Conservation (phyloP, 2,797 vertebrate genomes). For the Clamator glandarius region DNA sequence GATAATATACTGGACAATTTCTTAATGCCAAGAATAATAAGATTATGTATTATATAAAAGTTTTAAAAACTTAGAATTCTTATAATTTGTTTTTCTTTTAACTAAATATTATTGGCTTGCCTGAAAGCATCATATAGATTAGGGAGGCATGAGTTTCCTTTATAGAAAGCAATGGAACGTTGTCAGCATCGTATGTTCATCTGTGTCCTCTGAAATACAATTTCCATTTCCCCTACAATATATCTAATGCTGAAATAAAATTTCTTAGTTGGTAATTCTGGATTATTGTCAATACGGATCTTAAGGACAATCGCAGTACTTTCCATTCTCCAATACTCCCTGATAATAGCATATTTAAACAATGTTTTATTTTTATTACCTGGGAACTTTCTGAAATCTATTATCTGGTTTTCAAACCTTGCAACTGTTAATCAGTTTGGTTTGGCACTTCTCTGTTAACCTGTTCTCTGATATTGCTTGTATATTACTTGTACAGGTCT, state of each 20-base stretch:
- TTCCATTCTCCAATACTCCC: neutral
- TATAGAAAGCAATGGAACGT: neutral
- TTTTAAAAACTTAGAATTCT: neutral
- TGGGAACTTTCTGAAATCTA: neutral
- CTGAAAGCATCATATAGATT: neutral
- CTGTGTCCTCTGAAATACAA: neutral
- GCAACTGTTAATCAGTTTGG: neutral
- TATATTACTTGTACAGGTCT: neutral
- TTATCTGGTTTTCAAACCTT: neutral
- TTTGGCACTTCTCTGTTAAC: neutral
- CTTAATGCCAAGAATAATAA: neutral
- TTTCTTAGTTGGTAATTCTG: neutral
- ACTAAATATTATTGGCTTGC: neutral
- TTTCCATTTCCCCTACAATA: neutral
- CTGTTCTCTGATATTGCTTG: neutral
- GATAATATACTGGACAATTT: neutral
- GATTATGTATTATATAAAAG: neutral
- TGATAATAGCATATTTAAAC: neutral
- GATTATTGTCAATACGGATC: neutral
- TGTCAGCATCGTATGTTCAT: neutral
- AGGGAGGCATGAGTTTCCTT: neutral
- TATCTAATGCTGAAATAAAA: neutral
- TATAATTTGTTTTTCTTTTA: neutral
- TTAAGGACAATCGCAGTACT: neutral
- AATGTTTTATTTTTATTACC: neutral